Evolutionary conservation across 2,797 vertebrate genomes (phyloP).

Genomic region (Crypturellus tataupa): DNA sequence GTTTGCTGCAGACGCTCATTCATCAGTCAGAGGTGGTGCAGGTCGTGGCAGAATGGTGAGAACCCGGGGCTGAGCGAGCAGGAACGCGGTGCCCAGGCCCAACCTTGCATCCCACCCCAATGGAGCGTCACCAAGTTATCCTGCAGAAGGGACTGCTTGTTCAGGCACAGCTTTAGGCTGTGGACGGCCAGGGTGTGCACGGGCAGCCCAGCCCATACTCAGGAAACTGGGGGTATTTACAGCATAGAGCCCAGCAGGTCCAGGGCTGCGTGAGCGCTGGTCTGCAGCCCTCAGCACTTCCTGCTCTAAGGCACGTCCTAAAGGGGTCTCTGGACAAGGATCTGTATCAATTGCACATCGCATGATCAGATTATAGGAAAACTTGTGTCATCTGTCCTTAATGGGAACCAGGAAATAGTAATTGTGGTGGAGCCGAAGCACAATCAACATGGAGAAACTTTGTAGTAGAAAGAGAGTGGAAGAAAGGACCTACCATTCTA

Average conservation of each 20-base stretch:
- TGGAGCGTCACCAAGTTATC: background rate
- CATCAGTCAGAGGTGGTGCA: background rate
- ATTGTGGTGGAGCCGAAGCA: background rate
- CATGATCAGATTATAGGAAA: background rate
- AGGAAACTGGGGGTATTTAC: accelerated
- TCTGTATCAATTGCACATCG: background rate
- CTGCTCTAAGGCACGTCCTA: background rate
- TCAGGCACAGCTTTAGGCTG: background rate
- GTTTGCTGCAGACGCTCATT: background rate
- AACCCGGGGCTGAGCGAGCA: background rate
- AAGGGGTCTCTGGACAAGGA: background rate
- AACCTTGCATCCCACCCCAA: accelerated
- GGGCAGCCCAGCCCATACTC: background rate
- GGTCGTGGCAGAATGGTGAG: background rate
- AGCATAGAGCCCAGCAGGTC: background rate
- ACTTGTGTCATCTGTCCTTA: background rate
- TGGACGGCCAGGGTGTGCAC: background rate
- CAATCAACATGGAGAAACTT: background rate
- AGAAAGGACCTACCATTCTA: background rate
- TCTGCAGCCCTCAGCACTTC: no score
- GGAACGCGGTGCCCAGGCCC: background rate
- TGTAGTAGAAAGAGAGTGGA: background rate
- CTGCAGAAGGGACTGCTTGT: background rate
- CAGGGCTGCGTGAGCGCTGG: background rate
- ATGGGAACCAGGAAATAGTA: background rate